Evolutionary conservation across 2,113 vertebrate genomes (phyloP).

Genomic region (Mormyrus iriodes): DNA sequence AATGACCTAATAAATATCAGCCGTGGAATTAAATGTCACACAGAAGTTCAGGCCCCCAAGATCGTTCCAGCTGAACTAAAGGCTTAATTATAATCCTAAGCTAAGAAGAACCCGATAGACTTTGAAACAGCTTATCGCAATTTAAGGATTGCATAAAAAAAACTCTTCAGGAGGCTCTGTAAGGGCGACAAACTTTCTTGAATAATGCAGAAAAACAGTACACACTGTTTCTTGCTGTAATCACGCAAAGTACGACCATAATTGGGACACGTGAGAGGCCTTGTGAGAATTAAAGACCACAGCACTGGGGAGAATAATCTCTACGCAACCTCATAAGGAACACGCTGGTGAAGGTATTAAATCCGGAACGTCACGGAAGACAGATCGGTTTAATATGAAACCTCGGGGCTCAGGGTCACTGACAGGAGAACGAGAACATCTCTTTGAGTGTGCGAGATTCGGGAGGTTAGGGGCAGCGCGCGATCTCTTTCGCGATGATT

Average conservation of each 20-base stretch:
- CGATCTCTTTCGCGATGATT: slow-evolving; percentile 41
- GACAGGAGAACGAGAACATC: slow-evolving; percentile 34
- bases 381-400: slow-evolving; percentile 45
- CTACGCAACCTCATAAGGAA: no score
- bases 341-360: background rate
- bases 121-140: background rate
- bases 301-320: background rate
- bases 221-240: background rate
- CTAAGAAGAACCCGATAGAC: background rate
- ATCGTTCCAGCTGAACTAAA: background rate
- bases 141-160: background rate
- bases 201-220: background rate
- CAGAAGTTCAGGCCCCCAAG: background rate
- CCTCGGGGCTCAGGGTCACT: slow-evolving; percentile 17
- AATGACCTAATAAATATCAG: background rate
- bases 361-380: background rate
- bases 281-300: background rate
- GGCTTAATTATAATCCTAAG: slow-evolving; percentile 8
- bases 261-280: background rate
- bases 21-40: background rate
- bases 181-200: background rate
- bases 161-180: background rate
- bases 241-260: background rate
- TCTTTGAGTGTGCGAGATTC: slow-evolving; percentile 37
- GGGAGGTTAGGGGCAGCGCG: slow-evolving; percentile 27